Conservation (phyloP, 2,797 vertebrate genomes). For the Botia kubotai region DNA sequence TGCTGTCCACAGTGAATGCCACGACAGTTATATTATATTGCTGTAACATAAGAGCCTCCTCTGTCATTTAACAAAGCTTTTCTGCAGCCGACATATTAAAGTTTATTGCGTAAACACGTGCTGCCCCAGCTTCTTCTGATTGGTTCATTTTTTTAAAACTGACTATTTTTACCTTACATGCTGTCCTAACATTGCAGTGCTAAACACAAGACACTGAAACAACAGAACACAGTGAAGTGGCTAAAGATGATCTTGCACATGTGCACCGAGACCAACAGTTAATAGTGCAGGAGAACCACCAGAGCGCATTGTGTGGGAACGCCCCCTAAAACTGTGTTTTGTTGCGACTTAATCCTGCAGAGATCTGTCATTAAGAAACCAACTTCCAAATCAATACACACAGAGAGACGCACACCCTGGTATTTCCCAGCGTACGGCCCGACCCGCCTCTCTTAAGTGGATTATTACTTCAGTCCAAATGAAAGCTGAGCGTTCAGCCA, state of each 20-base stretch:
- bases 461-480: slow-evolving; percentile 52
- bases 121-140: no score
- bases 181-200: not conserved
- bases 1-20: no score
- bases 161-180: not conserved
- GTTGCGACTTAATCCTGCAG: not conserved
- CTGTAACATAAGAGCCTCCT: no score
- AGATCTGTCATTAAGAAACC: slow-evolving; percentile 23
- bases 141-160: not conserved
- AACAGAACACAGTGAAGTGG: not conserved
- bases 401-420: slow-evolving; percentile 3
- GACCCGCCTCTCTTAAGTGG: slow-evolving; percentile 50
- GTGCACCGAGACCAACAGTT: not conserved
- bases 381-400: slow-evolving; percentile 20
- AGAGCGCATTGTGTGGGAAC: not conserved
- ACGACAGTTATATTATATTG: no score
- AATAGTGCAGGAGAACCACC: not conserved
- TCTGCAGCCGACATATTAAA: no score
- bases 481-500: slow-evolving; percentile 55
- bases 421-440: slow-evolving; percentile 22
- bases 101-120: no score
- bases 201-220: not conserved
- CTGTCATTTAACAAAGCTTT: no score
- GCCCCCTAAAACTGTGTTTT: not conserved
- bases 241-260: not conserved